Base-by-base conservation (phyloP, 2,888 invertebrate genomes). In the Stictocephala bisonia region DNA sequence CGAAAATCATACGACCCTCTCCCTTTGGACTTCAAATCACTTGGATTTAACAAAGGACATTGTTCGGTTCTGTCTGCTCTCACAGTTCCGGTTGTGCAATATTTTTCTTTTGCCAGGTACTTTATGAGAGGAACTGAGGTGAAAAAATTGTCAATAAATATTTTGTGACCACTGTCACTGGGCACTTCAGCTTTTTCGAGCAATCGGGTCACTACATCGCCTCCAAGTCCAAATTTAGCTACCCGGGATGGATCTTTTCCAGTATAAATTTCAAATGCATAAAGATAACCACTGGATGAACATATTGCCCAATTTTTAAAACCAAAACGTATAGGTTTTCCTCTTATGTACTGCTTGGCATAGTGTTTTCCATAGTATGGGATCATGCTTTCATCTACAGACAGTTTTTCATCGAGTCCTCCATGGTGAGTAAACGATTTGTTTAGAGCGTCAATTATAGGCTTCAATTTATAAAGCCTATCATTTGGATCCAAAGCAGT, bases 221-320 rank as follows among this genome's bases (percentile, higher is more conserved):
- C 58, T 20, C 70, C 53, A 13, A 58, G 22, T 18, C 71, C 71
- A 58, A 71, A 71, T 3, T 27, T 60, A 29, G 27, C 44, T 26
- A 44, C 56, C 18, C 60, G 56, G 24, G 9, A 1, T 18, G 29
- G 7, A 20, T 27, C 41, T 64, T 48, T 71, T 15, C 50, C 64
- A 18, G 50, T 64, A 27, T 71, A 71, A 6, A 64, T 35, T n/a
- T 71, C 60, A 71, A 64, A 71, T 44, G 26, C 31, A 31, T 20
- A 48, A 29, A 71, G 24, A 29, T 71, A 64, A 20, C 71, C 71
- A 71, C 26, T 27, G 9, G 64, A 64, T n/a, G 71, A 71, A 44
- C 71, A 71, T 29, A 71, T 26, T 2, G 71, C 71, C 71, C 71
- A 71, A 20, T 71, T 71, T 60, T 71, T 71, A 26, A 58, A 60